Percentiles rank a stretch among this genome's conserved stretches.
These are phyloP conservation scores for Apamea epomidion DNA, from an alignment of 2,888 invertebrate species.

Conservation along the genomic window DNA sequence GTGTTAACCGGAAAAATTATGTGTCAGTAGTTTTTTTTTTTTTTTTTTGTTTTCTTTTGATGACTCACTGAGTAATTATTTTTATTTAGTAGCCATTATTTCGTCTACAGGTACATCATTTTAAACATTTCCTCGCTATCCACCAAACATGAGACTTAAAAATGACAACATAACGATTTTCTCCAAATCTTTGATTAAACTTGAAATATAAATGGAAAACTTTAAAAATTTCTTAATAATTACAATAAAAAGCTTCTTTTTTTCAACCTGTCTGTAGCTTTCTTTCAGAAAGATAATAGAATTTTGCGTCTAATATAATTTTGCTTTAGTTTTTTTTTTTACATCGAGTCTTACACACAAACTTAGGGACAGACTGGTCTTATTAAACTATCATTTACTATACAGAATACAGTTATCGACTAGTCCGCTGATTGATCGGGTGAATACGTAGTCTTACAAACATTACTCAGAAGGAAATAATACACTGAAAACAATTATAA, in stretches of 20 bases:
- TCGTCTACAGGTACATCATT: neutral
- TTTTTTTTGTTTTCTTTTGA: neutral
- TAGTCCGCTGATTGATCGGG: constrained; percentile 26
- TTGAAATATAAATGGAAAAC: constrained; percentile 39
- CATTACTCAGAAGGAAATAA: neutral
- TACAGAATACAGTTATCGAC: constrained; percentile 33
- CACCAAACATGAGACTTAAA: constrained; percentile 31
- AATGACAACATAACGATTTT: constrained; percentile 27
- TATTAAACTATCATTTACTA: constrained; percentile 23
- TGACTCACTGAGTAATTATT: neutral
- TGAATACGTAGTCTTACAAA: neutral
- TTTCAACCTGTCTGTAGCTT: constrained; percentile 58
- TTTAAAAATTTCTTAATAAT: constrained; percentile 55
- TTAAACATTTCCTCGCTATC: constrained; percentile 27
- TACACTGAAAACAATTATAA: neutral
- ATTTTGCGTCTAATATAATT: constrained; percentile 52
- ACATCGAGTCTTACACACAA: constrained; percentile 51
- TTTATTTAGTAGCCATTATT: neutral
- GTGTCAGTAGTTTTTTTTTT: neutral
- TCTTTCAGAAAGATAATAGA: constrained; percentile 66
- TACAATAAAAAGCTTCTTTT: constrained; percentile 53
- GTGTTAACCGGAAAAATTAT: neutral
- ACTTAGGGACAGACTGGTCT: constrained; percentile 57
- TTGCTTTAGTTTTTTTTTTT: constrained; percentile 46
- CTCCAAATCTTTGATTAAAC: constrained; percentile 42